Evolutionary conservation across 2,113 vertebrate species (phyloP).

Genomic region (Lethenteron camtschaticum): DNA sequence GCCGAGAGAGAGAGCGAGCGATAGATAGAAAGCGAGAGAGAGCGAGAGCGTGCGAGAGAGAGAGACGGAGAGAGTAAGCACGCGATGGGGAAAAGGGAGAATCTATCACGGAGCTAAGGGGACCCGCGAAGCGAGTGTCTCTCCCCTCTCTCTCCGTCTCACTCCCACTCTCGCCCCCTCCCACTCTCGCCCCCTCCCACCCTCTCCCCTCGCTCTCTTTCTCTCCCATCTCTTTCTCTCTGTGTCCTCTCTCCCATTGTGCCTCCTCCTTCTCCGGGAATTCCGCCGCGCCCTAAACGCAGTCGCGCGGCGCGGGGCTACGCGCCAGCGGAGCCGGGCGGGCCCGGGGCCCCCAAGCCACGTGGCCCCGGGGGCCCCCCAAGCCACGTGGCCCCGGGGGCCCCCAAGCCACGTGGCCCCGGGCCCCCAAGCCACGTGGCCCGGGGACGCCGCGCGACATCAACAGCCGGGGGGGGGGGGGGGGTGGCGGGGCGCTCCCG

Average conservation of each 20-base stretch:
- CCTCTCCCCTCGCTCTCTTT: background rate
- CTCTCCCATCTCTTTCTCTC: conserved; percentile 1
- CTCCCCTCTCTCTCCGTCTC: background rate
- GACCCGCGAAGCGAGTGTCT: background rate
- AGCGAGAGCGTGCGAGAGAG: background rate
- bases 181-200: background rate
- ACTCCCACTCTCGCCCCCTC: background rate
- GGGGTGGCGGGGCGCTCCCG: no score
- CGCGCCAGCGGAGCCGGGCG: no score
- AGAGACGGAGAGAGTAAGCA: background rate
- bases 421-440: no score
- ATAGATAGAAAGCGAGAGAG: background rate
- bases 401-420: no score
- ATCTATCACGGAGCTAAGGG: background rate
- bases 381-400: no score
- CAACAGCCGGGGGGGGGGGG: no score
- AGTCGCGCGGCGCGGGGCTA: no score
- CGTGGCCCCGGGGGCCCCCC: no score
- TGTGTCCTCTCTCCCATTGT: background rate
- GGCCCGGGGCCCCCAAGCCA: no score
- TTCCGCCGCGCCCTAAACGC: no score
- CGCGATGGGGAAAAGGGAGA: background rate
- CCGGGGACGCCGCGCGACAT: no score
- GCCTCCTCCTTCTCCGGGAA: no score
- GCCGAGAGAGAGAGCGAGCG: background rate